A percentile compares a stretch with the other conserved stretches of the same genome.
These are phyloP conservation scores for Mimachlamys varia DNA, from an alignment of 2,888 invertebrate species.

Conservation along the genomic window DNA sequence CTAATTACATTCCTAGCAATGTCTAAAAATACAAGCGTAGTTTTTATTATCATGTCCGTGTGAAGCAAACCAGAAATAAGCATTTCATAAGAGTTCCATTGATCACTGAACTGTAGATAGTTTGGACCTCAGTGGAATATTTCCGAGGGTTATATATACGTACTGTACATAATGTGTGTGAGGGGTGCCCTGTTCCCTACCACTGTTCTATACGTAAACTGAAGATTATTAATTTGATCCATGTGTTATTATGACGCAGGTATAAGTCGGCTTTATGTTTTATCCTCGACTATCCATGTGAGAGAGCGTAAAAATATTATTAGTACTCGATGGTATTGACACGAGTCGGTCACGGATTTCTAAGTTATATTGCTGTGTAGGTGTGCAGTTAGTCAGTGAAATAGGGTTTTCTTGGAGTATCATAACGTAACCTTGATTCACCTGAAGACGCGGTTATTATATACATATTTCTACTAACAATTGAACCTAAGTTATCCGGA, in stretches of 20 bases:
- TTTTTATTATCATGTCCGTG: too few species aligned
- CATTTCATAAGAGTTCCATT: too few species aligned
- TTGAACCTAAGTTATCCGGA: neutral
- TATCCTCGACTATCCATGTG: neutral
- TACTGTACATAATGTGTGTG: too few species aligned
- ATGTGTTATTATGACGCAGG: conserved; percentile 13
- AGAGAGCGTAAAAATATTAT: neutral
- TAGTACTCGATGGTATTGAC: neutral
- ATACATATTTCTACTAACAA: neutral
- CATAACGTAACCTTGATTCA: neutral
- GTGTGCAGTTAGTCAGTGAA: neutral
- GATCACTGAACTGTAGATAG: too few species aligned
- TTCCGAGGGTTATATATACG: too few species aligned
- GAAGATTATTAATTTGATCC: neutral
- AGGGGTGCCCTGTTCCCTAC: neutral
- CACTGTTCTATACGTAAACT: neutral
- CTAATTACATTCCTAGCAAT: too few species aligned
- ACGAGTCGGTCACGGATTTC: neutral
- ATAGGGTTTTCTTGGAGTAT: too few species aligned
- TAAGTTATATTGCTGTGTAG: neutral
- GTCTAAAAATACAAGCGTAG: too few species aligned
- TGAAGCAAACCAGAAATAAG: too few species aligned
- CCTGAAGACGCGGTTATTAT: neutral
- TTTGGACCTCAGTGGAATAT: too few species aligned
- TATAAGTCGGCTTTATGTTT: neutral